Evolutionary conservation across 2,888 invertebrate genomes (phyloP).

Genomic region (Crematogaster levior): DNA sequence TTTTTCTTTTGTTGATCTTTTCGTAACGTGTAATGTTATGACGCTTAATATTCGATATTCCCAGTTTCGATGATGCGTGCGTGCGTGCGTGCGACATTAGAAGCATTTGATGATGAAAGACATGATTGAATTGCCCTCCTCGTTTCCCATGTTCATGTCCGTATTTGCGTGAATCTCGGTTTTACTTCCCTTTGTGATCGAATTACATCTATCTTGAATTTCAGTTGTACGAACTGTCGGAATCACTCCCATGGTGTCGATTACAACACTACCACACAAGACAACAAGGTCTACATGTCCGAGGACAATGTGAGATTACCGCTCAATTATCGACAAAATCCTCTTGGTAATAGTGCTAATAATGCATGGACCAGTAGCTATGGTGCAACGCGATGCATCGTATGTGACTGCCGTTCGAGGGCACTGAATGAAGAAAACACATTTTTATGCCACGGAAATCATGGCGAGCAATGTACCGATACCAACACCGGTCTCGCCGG

Average conservation of each 20-base stretch:
- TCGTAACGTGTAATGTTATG: too few relatives aligned
- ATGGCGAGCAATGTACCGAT: constrained; percentile 89
- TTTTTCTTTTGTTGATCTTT: too few relatives aligned
- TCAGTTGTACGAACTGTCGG: constrained; percentile 50
- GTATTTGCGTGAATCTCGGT: neutral
- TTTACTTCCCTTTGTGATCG: constrained; percentile 26
- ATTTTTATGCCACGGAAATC: constrained; percentile 89
- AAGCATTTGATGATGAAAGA: too few relatives aligned
- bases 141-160: too few relatives aligned
- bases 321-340: constrained; percentile 57
- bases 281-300: constrained; percentile 37
- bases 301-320: constrained; percentile 55
- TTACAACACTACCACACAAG: constrained; percentile 37
- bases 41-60: too few relatives aligned
- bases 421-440: constrained; percentile 82
- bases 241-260: constrained; percentile 56
- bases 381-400: constrained; percentile 60
- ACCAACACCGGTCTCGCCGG: constrained; percentile 89
- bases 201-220: constrained; percentile 32
- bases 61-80: too few relatives aligned
- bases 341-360: constrained; percentile 29
- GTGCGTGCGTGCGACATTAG: too few relatives aligned
- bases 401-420: neutral
- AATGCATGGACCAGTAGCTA: constrained; percentile 50
- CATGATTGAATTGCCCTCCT: too few relatives aligned